Conservation (phyloP, 2,888 invertebrate genomes). For the Iselma pallidipennis region DNA sequence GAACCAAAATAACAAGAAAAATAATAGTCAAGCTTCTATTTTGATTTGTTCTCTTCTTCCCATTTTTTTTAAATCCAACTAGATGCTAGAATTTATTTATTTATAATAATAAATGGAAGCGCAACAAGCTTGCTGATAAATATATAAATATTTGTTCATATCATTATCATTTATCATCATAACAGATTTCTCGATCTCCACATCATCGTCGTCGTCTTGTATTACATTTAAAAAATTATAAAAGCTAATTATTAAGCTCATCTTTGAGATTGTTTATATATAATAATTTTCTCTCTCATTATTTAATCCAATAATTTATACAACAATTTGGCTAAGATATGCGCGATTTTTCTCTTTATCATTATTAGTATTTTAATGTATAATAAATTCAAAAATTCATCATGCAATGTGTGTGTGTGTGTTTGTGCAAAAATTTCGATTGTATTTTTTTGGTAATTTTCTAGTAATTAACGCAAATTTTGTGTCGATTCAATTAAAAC, state of each 20-base stretch:
- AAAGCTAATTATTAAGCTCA: slow-evolving; percentile 49
- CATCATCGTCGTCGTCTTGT: slow-evolving; percentile 25
- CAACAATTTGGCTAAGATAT: slow-evolving; percentile 1
- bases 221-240: slow-evolving; percentile 47
- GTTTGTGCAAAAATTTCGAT: slow-evolving; percentile 13
- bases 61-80: slow-evolving; percentile 11
- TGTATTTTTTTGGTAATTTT: slow-evolving; percentile 10
- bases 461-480: slow-evolving; percentile 14
- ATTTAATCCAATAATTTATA: not conserved
- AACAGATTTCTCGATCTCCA: no score
- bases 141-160: no score
- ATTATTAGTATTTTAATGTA: slow-evolving; percentile 4
- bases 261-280: slow-evolving; percentile 37
- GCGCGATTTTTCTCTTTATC: not conserved
- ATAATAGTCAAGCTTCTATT: no score
- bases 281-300: not conserved
- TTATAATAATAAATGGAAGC: slow-evolving; percentile 33
- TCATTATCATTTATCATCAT: no score
- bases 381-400: slow-evolving; percentile 7
- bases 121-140: slow-evolving; percentile 37
- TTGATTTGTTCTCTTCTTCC: no score
- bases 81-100: slow-evolving; percentile 11
- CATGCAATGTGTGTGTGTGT: slow-evolving; percentile 5
- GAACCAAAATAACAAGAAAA: not conserved
- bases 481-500: no score